Percentiles rank a stretch among this genome's conserved stretches.
Evolutionary conservation across 2,113 vertebrate genomes (phyloP).

Genomic region (Zapus hudsonius): DNA sequence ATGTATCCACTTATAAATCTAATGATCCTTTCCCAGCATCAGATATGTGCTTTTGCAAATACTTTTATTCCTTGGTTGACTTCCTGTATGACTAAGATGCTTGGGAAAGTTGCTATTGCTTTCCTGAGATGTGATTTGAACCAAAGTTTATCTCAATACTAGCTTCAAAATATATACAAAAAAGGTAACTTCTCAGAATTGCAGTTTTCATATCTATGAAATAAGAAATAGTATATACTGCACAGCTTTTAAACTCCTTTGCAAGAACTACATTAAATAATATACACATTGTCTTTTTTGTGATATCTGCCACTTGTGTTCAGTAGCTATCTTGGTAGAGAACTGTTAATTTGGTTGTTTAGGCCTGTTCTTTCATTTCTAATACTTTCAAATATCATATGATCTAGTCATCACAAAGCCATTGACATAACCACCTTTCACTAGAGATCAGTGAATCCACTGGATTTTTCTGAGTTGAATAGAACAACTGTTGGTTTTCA

Average conservation of each 20-base stretch:
- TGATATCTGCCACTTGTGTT: no score
- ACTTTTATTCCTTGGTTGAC: no score
- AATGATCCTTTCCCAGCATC: no score
- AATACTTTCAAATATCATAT: background rate
- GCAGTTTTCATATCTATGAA: background rate
- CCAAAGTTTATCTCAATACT: no score
- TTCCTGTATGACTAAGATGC: no score
- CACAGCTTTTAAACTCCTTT: background rate
- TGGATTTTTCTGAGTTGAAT: conserved; percentile 16
- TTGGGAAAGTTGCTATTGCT: no score
- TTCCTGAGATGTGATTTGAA: no score
- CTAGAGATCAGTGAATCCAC: background rate
- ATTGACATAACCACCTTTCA: background rate
- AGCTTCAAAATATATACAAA: no score
- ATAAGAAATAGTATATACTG: background rate
- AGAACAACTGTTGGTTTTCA: background rate
- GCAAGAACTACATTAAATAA: background rate
- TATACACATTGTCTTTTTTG: no score
- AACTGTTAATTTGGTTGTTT: background rate
- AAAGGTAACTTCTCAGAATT: background rate
- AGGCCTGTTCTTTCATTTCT: background rate
- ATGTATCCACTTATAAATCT: no score
- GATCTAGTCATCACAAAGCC: background rate
- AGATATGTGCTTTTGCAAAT: no score
- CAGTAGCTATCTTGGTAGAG: no score